Evolutionary conservation across 2,888 invertebrate genomes (phyloP).

Genomic region (Hecatera dysodea): DNA sequence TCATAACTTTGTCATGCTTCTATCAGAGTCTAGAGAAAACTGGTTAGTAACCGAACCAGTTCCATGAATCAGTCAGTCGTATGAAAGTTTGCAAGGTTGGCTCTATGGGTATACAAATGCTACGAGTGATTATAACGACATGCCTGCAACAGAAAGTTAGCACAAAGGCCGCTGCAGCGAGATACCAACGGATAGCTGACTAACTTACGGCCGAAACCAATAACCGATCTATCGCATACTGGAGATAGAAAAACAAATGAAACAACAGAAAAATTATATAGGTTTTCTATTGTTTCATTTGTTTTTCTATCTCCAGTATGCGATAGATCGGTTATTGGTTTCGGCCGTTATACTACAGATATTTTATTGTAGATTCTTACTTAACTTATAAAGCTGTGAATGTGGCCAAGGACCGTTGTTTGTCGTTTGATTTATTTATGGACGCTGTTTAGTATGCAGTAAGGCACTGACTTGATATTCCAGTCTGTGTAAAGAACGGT

Average conservation of each 20-base stretch:
- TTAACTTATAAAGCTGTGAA: conserved; percentile 44
- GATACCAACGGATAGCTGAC: neutral
- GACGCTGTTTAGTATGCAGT: conserved; percentile 78
- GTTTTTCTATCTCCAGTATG: no score
- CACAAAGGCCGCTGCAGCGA: conserved; percentile 5
- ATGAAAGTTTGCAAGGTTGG: conserved; percentile 72
- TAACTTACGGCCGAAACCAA: no score
- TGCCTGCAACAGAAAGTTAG: conserved; percentile 10
- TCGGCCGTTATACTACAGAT: no score
- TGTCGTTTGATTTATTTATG: conserved; percentile 63
- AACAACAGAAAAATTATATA: no score
- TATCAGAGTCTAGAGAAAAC: conserved; percentile 71
- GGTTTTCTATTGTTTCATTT: no score
- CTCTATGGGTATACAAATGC: conserved; percentile 51
- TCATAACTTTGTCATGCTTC: conserved; percentile 70
- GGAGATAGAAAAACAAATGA: no score
- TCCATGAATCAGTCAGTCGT: conserved; percentile 66
- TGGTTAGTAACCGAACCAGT: conserved; percentile 70
- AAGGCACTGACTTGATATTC: conserved; percentile 79
- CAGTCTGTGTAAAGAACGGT: conserved; percentile 82
- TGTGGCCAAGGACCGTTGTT: conserved; percentile 63
- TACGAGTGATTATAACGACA: conserved; percentile 25
- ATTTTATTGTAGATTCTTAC: conserved; percentile 18
- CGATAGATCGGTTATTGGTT: no score
- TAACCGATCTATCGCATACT: no score